Evolutionary conservation across 2,888 invertebrate species (phyloP).

Genomic region (Plemyria rubiginata): DNA sequence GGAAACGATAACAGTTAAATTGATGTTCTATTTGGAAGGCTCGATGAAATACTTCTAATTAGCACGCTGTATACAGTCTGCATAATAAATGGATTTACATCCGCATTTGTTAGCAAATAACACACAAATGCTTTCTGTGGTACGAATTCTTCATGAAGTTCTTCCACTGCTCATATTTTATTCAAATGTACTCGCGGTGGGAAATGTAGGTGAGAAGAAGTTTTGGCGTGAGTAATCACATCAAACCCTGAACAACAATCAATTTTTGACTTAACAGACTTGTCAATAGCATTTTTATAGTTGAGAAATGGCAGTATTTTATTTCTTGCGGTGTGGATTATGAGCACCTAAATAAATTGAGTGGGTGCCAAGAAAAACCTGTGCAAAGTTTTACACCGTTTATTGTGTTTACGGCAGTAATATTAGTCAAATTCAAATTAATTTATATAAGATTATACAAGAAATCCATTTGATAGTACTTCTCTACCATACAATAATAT

Average conservation of each 20-base stretch:
- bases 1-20: conserved; percentile 43
- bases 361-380: conserved; percentile 25
- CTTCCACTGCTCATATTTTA: conserved; percentile 53
- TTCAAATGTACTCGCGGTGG: conserved; percentile 52
- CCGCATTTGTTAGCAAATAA: conserved; percentile 40
- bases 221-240: conserved; percentile 49
- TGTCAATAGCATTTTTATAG: conserved; percentile 44
- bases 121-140: conserved; percentile 48
- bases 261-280: conserved; percentile 47
- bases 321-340: conserved; percentile 29
- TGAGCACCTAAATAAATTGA: conserved; percentile 33
- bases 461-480: too few relatives aligned
- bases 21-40: conserved; percentile 39
- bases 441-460: too few relatives aligned
- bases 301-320: conserved; percentile 35
- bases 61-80: conserved; percentile 28
- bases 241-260: conserved; percentile 49
- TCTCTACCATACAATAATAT: too few relatives aligned
- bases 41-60: conserved; percentile 38
- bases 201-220: conserved; percentile 50
- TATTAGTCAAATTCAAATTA: too few relatives aligned
- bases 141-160: conserved; percentile 46
- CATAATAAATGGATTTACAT: conserved; percentile 45
- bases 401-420: not conserved
- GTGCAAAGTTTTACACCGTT: conserved; percentile 13